A percentile compares a stretch with the other conserved stretches of the same genome.
These are phyloP conservation scores for Eupithecia pulchellata DNA, from an alignment of 2,888 invertebrate species.

Conservation along the genomic window DNA sequence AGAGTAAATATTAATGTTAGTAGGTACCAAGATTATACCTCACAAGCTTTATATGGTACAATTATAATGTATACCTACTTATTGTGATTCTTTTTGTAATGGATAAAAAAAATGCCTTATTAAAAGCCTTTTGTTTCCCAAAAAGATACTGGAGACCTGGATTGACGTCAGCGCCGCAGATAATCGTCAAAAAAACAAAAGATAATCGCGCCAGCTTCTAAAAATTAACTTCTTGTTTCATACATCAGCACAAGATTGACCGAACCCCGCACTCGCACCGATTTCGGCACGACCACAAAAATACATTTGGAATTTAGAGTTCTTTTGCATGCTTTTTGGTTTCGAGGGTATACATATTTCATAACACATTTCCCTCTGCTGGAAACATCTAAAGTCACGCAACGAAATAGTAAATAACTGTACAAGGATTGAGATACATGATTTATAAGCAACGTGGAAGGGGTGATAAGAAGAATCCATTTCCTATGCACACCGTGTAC, in stretches of 20 bases:
- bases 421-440: constrained; percentile 43
- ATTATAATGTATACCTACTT: too few relatives aligned
- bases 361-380: constrained; percentile 15
- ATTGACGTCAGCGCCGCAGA: too few relatives aligned
- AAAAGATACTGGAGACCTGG: too few relatives aligned
- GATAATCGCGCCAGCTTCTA: too few relatives aligned
- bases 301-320: background rate
- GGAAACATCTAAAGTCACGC: constrained; percentile 38
- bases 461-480: constrained; percentile 46
- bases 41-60: too few relatives aligned
- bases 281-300: background rate
- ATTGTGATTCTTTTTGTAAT: too few relatives aligned
- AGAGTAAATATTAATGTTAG: too few relatives aligned
- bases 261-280: background rate
- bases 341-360: constrained; percentile 22
- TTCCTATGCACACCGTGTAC: constrained; percentile 43
- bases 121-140: too few relatives aligned
- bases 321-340: background rate
- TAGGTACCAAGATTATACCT: too few relatives aligned
- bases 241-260: background rate
- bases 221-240: background rate
- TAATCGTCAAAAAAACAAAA: too few relatives aligned
- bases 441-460: constrained; percentile 45
- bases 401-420: constrained; percentile 44
- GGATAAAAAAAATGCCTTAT: too few relatives aligned